A percentile compares a stretch with the other conserved stretches of the same genome.
Evolutionary conservation across 2,888 invertebrate species (phyloP).

Genomic region (Gnatocerus cornutus): DNA sequence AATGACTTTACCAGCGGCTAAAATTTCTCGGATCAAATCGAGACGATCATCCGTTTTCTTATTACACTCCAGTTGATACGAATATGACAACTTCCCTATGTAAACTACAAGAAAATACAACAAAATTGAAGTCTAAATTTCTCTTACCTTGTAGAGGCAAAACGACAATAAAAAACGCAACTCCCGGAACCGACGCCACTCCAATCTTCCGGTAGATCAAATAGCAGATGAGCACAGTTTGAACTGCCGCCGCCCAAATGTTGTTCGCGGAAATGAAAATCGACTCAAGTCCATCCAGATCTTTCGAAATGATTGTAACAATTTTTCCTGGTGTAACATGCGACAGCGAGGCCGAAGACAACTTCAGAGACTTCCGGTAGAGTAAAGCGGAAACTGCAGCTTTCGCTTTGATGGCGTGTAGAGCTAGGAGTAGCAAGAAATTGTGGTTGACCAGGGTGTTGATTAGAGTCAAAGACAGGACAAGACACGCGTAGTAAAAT

Average conservation of each 20-base stretch:
- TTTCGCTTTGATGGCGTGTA: slow-evolving; percentile 79
- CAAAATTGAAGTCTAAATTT: no score
- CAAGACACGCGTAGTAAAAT: slow-evolving; percentile 80
- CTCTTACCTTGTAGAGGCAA: slow-evolving; percentile 63
- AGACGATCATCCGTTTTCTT: slow-evolving; percentile 64
- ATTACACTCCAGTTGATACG: slow-evolving; percentile 54
- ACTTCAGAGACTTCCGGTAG: slow-evolving; percentile 77
- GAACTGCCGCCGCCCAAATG: slow-evolving; percentile 91
- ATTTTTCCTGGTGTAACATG: slow-evolving; percentile 81
- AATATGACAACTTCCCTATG: slow-evolving; percentile 56
- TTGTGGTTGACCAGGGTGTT: slow-evolving; percentile 80
- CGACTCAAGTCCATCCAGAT: slow-evolving; percentile 91
- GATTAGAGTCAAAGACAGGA: slow-evolving; percentile 74
- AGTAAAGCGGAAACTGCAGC: slow-evolving; percentile 82
- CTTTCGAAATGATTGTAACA: slow-evolving; percentile 93
- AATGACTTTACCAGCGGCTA: slow-evolving; percentile 61
- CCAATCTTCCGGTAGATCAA: slow-evolving; percentile 80
- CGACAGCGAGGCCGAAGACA: slow-evolving; percentile 74
- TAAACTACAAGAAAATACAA: slow-evolving; percentile 59
- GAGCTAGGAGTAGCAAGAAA: slow-evolving; percentile 72
- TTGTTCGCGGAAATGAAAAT: slow-evolving; percentile 91
- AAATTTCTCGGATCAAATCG: slow-evolving; percentile 59
- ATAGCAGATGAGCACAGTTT: slow-evolving; percentile 85
- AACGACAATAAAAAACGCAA: slow-evolving; percentile 71
- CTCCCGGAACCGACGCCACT: slow-evolving; percentile 72